phyloP scores from a whole-genome alignment of 92 coral and sea anemone genomes.

The Desmophyllum pertusum region DNA sequence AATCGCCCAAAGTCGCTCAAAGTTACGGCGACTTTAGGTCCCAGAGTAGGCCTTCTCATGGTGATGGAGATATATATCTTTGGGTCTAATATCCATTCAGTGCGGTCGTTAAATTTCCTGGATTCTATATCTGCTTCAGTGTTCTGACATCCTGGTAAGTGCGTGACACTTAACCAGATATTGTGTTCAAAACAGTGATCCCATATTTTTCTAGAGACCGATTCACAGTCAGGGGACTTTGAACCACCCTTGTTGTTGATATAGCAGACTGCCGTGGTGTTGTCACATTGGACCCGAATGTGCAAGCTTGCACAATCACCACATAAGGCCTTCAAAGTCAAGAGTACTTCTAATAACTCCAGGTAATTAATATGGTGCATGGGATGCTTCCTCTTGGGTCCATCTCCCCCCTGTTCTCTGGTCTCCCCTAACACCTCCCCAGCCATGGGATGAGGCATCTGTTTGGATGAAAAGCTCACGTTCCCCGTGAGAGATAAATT shows the following conservation, averaged over 20 bases:
- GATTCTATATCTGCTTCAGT: conserved; percentile 64
- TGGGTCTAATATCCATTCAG: conserved; percentile 62
- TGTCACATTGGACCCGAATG: conserved; percentile 66
- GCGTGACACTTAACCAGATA: too few relatives aligned
- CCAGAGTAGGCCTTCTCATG: too few relatives aligned
- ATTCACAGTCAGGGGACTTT: conserved; percentile 52
- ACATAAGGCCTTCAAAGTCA: conserved; percentile 59
- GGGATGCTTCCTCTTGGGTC: conserved; percentile 58
- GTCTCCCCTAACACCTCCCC: conserved; percentile 52
- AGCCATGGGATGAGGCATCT: conserved; percentile 63
- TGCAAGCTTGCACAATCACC: conserved; percentile 36
- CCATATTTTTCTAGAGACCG: conserved; percentile 56
- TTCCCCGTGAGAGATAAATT: conserved; percentile 56
- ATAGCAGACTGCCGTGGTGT: too few relatives aligned
- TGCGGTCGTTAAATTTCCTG: conserved; percentile 58
- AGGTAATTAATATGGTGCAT: conserved; percentile 60
- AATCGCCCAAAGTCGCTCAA: too few relatives aligned
- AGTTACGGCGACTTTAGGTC: too few relatives aligned
- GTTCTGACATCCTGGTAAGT: too few relatives aligned
- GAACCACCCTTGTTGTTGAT: conserved; percentile 72
- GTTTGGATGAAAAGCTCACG: conserved; percentile 51
- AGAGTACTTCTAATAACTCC: conserved; percentile 59
- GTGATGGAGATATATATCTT: conserved; percentile 31
- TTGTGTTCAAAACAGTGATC: too few relatives aligned
- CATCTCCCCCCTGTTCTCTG: too few relatives aligned